These are phyloP conservation scores for Catocala fraxini DNA, from an alignment of 2,888 invertebrate species.

Conservation along the genomic window DNA sequence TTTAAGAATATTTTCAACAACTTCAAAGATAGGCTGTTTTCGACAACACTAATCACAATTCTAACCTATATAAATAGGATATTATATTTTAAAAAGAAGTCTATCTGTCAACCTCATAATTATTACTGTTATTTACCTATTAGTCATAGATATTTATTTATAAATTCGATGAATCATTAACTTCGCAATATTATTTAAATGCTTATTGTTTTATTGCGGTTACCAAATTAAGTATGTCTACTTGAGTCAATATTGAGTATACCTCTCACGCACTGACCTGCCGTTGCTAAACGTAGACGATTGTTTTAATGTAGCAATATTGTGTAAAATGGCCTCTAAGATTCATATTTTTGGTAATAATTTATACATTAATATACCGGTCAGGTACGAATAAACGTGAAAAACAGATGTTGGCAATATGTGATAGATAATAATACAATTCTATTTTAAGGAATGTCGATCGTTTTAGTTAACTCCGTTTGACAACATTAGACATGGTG, in stretches of 20 bases:
- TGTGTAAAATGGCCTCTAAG: conserved; percentile 30
- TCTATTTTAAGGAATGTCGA: neutral
- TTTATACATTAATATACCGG: conserved; percentile 13
- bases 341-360: conserved; percentile 38
- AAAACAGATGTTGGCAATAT: conserved; percentile 1
- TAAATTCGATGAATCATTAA: conserved; percentile 28
- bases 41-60: too few relatives aligned
- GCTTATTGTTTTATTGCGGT: conserved; percentile 14
- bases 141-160: conserved; percentile 7
- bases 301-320: conserved; percentile 61
- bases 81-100: too few relatives aligned
- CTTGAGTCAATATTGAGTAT: conserved; percentile 31
- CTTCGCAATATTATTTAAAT: conserved; percentile 12
- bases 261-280: conserved; percentile 62
- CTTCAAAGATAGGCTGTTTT: too few relatives aligned
- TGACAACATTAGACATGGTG: too few relatives aligned
- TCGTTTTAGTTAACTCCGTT: too few relatives aligned
- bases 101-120: conserved; percentile 14
- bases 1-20: too few relatives aligned
- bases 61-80: too few relatives aligned
- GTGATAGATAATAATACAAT: neutral
- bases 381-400: neutral
- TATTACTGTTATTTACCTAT: neutral
- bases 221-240: conserved; percentile 25
- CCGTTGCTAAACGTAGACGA: conserved; percentile 59